Evolutionary conservation across 2,113 vertebrate genomes (phyloP).

Genomic region (Vireo altiloquus): DNA sequence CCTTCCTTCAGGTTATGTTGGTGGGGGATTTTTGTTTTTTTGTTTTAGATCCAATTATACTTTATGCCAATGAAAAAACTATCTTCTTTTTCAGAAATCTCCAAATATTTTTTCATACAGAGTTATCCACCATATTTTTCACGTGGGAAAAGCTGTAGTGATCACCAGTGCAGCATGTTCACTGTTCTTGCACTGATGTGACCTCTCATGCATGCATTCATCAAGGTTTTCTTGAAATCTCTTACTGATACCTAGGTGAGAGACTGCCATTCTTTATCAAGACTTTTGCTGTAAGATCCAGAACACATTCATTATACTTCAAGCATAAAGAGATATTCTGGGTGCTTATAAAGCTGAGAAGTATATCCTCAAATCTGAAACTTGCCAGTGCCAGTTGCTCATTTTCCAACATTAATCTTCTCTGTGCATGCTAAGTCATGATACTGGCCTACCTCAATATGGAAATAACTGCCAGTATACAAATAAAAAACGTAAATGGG

Average conservation of each 20-base stretch:
- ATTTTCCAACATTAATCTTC: background rate
- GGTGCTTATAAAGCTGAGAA: background rate
- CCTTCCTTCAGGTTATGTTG: background rate
- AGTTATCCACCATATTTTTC: background rate
- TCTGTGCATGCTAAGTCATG: background rate
- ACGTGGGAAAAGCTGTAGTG: background rate
- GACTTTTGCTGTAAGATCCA: background rate
- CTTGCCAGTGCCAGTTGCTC: background rate
- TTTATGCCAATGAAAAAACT: background rate
- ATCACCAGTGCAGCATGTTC: background rate
- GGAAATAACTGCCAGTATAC: background rate
- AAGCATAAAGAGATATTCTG: background rate
- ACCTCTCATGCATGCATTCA: background rate
- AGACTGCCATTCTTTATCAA: background rate
- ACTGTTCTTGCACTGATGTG: background rate
- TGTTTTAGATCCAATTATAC: background rate
- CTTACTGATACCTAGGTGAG: background rate
- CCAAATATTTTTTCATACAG: background rate
- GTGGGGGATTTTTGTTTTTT: background rate
- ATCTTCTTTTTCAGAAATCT: background rate
- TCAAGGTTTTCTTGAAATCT: background rate
- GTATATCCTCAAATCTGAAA: background rate
- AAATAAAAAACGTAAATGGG: background rate
- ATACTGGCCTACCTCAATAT: fast-evolving
- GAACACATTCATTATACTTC: background rate